Conservation (phyloP, 2,888 invertebrate genomes). For the Augochlorella aurata region DNA sequence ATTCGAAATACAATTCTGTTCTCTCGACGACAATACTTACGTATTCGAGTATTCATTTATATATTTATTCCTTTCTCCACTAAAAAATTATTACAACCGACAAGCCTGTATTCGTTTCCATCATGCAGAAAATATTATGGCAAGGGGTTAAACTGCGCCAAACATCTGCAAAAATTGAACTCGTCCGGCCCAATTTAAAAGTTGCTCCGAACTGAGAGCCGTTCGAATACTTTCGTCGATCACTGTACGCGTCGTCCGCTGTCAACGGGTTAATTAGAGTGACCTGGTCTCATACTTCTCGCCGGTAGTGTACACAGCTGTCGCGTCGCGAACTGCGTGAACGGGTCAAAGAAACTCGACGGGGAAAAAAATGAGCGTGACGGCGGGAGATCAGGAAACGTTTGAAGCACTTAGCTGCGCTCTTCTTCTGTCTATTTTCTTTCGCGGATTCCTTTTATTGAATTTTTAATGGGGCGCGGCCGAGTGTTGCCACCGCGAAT, state of each 20-base stretch:
- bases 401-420: slow-evolving; percentile 43
- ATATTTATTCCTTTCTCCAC: no score
- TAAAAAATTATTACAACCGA: no score
- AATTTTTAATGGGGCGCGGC: slow-evolving; percentile 56
- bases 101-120: no score
- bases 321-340: neutral
- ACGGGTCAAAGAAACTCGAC: slow-evolving; percentile 23
- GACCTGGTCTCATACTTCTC: neutral
- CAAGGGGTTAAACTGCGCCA: no score
- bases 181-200: no score
- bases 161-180: no score
- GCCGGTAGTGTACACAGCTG: neutral
- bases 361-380: slow-evolving; percentile 44
- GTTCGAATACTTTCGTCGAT: no score
- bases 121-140: no score
- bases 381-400: slow-evolving; percentile 23
- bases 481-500: slow-evolving; percentile 38
- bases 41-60: no score
- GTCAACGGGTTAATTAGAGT: neutral
- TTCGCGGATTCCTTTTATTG: slow-evolving; percentile 46
- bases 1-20: no score
- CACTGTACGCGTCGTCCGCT: neutral
- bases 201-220: no score
- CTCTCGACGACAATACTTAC: no score
- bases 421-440: slow-evolving; percentile 38